Evolutionary conservation across 2,113 vertebrate genomes (phyloP).

Genomic region (Manacus vitellinus): DNA sequence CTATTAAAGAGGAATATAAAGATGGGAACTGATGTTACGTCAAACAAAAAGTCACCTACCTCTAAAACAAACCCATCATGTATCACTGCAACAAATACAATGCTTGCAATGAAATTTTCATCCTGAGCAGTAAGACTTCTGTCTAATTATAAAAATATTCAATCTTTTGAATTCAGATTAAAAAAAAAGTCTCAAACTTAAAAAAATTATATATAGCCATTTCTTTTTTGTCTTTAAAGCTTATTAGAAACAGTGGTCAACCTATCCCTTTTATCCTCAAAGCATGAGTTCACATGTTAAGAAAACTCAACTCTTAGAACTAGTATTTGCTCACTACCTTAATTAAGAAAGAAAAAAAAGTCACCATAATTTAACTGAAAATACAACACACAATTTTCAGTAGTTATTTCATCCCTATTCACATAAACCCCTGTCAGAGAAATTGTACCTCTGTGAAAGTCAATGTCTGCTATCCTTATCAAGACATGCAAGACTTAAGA

Average conservation of each 20-base stretch:
- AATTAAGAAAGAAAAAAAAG: background rate
- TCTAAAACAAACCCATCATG: background rate
- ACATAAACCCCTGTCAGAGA: background rate
- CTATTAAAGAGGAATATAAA: conserved; percentile 73
- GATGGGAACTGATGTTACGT: background rate
- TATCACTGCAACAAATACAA: background rate
- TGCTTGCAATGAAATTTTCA: background rate
- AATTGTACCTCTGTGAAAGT: background rate
- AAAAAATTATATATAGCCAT: background rate
- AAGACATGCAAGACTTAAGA: background rate
- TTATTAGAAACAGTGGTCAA: background rate
- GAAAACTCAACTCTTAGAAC: background rate
- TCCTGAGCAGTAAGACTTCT: background rate
- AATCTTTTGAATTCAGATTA: background rate
- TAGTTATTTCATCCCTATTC: background rate
- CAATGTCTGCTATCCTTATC: background rate
- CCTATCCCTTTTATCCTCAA: background rate
- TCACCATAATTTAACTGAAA: background rate
- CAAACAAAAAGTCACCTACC: background rate
- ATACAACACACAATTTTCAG: background rate
- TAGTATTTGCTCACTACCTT: background rate
- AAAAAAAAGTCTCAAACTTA: background rate
- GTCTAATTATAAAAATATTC: background rate
- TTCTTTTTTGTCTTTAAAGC: background rate
- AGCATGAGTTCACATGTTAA: background rate